Base-by-base conservation (phyloP, 1,140 invertebrate species). In the Atta colombica region DNA sequence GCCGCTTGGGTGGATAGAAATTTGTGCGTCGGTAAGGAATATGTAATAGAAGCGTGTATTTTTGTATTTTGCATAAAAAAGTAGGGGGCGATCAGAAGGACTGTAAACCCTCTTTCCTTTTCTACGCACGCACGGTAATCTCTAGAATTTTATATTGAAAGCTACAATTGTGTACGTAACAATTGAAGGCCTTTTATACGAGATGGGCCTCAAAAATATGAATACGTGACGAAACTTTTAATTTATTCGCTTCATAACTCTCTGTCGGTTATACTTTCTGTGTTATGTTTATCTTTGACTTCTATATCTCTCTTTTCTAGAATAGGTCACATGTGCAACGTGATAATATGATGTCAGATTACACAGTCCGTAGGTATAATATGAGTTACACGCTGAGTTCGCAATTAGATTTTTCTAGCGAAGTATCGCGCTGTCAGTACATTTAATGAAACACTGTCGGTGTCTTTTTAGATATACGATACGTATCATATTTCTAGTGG, bases 391-490 rank as follows among this genome's bases (percentile, higher is more conserved):
- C 21, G 72, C 28, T 39, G 31, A 21, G 4, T 4, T 65, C 39
- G 28, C 28, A 25, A n/a, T 10, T 65, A 12, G 45, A 55, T 81
- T 71, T 71, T 81, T 81, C 3, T 12, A 69, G 31, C 21, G 2
- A 53, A 21, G 45, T 68, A 80, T 16, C 61, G 21, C 28, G 25
- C 28, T 68, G 2, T 51, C 49, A 58, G 25, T 74, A 51, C 28
- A n/a, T 28, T 45, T 60, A 61, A 35, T 75, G 80, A 75, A 74
- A 61, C 69, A 25, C n/a, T 25, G 16, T 25, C 55, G 80, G 80
- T 61, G 39, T 75, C 80, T 61, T 53, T 71, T 71, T 51, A 84
- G 80, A 84, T 75, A 84, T 75, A 75, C 69, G 80, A 84, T 84
- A 84, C 45, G 69, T 75, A 75, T 84, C 80, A 84, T 75, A 84